Percentiles rank a stretch among this genome's conserved stretches.
phyloP scores from a whole-genome alignment of 2,888 invertebrate species.

The Alitta virens region DNA sequence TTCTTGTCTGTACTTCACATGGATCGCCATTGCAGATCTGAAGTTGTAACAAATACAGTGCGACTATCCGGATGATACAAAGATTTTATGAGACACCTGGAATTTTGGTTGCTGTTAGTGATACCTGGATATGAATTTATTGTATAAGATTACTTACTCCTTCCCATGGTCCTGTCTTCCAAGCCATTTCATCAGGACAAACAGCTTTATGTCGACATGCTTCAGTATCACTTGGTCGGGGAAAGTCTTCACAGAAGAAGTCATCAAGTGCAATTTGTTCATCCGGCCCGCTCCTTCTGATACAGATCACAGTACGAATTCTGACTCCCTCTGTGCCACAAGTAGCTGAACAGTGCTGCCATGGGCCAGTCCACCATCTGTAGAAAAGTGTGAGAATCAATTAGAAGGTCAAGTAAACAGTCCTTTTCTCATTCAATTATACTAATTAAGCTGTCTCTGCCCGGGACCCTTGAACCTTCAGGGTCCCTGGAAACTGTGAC shows the following conservation, averaged over 20 bases:
- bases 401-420: too few relatives aligned
- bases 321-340: constrained; percentile 60
- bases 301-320: constrained; percentile 57
- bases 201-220: constrained; percentile 45
- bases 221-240: constrained; percentile 68
- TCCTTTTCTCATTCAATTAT: too few relatives aligned
- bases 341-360: constrained; percentile 78
- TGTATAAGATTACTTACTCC: too few relatives aligned
- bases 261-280: constrained; percentile 76
- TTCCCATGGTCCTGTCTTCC: constrained; percentile 47
- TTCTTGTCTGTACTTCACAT: constrained; percentile 46
- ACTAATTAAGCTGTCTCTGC: too few relatives aligned
- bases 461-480: too few relatives aligned
- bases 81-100: too few relatives aligned
- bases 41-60: too few relatives aligned
- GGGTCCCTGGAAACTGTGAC: too few relatives aligned
- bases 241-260: constrained; percentile 67
- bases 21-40: constrained; percentile 50
- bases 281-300: constrained; percentile 57
- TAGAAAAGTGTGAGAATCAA: too few relatives aligned
- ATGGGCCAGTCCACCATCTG: constrained; percentile 83
- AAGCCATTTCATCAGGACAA: constrained; percentile 41
- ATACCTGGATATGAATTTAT: too few relatives aligned
- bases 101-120: too few relatives aligned
- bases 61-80: too few relatives aligned